Conservation (phyloP, 2,113 vertebrate species). For the Sapajus apella region DNA sequence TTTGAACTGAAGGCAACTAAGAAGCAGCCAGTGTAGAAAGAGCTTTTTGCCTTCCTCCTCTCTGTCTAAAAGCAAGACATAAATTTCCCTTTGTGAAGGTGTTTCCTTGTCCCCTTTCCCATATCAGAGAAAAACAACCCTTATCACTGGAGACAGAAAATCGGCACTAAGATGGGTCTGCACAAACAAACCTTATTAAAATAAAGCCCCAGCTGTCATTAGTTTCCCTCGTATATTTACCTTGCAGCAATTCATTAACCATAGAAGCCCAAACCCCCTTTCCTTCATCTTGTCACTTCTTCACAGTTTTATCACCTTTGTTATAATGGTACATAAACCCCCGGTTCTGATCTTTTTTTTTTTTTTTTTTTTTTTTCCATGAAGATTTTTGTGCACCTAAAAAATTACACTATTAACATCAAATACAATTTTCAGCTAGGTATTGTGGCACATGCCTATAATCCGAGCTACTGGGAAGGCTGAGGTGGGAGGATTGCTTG, state of each 20-base stretch:
- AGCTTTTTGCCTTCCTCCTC: background rate
- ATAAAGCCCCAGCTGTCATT: background rate
- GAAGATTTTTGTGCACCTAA: background rate
- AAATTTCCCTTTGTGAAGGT: background rate
- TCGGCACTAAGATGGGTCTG: background rate
- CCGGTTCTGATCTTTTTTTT: background rate
- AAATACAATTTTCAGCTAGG: background rate
- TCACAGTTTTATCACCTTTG: background rate
- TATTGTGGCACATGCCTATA: background rate
- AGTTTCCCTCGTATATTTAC: background rate
- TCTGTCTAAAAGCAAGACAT: background rate
- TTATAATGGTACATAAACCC: background rate
- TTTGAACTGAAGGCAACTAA: background rate
- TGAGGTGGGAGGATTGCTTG: background rate
- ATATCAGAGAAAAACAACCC: background rate
- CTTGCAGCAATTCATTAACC: background rate
- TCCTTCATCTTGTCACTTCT: background rate
- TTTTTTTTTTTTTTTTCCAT: background rate
- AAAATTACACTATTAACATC: background rate
- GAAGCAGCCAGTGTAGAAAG: background rate
- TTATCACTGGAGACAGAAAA: background rate
- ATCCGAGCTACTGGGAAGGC: background rate
- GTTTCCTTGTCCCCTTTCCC: too few relatives aligned
- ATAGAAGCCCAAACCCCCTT: background rate
- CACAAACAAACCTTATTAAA: background rate